Evolutionary conservation across 2,888 invertebrate genomes (phyloP).

Genomic region (Electrophaes corylata): DNA sequence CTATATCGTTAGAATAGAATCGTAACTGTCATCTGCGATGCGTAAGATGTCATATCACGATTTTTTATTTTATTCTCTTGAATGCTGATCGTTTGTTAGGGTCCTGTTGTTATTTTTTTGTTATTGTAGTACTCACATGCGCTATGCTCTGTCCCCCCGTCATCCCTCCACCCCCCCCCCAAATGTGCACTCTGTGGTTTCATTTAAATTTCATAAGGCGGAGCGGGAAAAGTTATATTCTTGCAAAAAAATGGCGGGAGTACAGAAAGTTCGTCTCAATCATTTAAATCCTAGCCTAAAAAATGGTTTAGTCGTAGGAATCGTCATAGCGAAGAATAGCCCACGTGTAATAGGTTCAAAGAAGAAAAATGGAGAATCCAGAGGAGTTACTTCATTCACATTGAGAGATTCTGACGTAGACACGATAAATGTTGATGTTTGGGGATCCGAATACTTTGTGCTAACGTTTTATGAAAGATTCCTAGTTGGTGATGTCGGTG

Average conservation of each 20-base stretch:
- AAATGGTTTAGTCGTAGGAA: constrained; percentile 79
- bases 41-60: no score
- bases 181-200: neutral
- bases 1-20: no score
- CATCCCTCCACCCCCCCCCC: no score
- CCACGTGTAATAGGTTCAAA: constrained; percentile 80
- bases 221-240: constrained; percentile 11
- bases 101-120: neutral
- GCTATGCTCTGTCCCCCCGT: no score
- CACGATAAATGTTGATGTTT: constrained; percentile 90
- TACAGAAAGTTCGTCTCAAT: constrained; percentile 69
- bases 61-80: no score
- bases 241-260: constrained; percentile 68
- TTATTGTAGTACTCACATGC: neutral
- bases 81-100: neutral
- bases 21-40: no score
- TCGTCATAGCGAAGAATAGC: constrained; percentile 87
- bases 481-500: constrained; percentile 89
- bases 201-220: constrained; percentile 7
- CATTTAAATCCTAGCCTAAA: constrained; percentile 71
- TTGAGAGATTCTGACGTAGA: constrained; percentile 88
- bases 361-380: constrained; percentile 79
- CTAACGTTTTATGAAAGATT: constrained; percentile 85
- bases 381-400: constrained; percentile 91
- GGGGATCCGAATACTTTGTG: constrained; percentile 88